Percentiles rank a stretch among this genome's conserved stretches.
Conservation (phyloP, 92 coral and sea anemone species). For the Hydrozoanthus gracilis region DNA sequence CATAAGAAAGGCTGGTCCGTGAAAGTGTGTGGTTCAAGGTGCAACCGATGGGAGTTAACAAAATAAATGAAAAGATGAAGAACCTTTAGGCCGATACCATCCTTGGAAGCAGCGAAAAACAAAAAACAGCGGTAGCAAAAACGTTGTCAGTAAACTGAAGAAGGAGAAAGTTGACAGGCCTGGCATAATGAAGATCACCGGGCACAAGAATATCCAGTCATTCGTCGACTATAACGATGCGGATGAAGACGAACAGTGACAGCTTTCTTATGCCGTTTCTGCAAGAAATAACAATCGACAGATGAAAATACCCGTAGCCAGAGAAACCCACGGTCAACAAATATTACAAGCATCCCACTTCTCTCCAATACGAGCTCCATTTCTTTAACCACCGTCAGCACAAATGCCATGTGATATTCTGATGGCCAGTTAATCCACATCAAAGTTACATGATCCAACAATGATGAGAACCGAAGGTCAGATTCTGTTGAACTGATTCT, state of each 20-base stretch:
- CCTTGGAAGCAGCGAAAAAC: slow-evolving; percentile 43
- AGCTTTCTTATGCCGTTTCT: slow-evolving; percentile 22
- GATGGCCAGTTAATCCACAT: neutral
- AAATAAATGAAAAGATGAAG: slow-evolving; percentile 39
- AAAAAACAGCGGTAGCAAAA: slow-evolving; percentile 57
- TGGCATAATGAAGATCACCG: slow-evolving; percentile 47
- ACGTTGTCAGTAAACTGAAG: slow-evolving; percentile 52
- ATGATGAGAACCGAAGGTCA: neutral
- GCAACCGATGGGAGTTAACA: slow-evolving; percentile 48
- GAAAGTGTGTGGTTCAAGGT: slow-evolving; percentile 49
- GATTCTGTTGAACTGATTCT: neutral
- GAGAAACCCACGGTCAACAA: neutral
- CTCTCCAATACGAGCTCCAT: neutral
- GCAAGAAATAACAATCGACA: neutral
- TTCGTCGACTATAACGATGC: slow-evolving; percentile 57
- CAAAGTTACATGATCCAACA: neutral
- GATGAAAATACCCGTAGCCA: slow-evolving; percentile 1
- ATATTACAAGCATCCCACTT: neutral
- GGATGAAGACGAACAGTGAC: slow-evolving; percentile 56
- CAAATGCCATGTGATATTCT: neutral
- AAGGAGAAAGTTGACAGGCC: slow-evolving; percentile 46
- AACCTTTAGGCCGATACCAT: neutral
- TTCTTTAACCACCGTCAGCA: neutral
- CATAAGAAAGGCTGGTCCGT: too few relatives aligned
- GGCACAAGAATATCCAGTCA: slow-evolving; percentile 58